These are phyloP conservation scores for Endomychus coccineus DNA, from an alignment of 2,888 invertebrate species.

Conservation along the genomic window DNA sequence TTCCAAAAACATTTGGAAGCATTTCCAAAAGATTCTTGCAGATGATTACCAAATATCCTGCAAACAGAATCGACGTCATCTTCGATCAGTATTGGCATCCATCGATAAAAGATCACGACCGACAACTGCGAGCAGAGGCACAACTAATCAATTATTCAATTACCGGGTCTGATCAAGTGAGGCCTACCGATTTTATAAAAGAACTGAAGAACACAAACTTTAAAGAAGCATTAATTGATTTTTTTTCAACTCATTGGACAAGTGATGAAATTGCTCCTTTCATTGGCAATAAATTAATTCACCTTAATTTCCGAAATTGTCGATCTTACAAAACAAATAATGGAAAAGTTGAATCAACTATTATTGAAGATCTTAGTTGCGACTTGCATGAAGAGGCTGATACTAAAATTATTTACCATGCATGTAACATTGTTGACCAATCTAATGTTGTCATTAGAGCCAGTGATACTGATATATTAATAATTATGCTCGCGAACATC, in stretches of 20 bases:
- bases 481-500: slow-evolving; percentile 10
- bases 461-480: slow-evolving; percentile 6
- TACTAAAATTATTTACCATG: slow-evolving; percentile 12
- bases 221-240: slow-evolving; percentile 24
- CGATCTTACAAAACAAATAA: slow-evolving; percentile 25
- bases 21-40: slow-evolving; percentile 23
- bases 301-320: slow-evolving; percentile 11
- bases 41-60: slow-evolving; percentile 8
- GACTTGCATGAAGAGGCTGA: slow-evolving; percentile 12
- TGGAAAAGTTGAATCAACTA: slow-evolving; percentile 4
- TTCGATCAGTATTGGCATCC: slow-evolving; percentile 17
- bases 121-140: slow-evolving; percentile 13
- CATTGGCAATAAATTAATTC: slow-evolving; percentile 19
- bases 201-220: slow-evolving; percentile 23
- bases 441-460: slow-evolving; percentile 11
- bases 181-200: slow-evolving; percentile 21
- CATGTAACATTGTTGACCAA: slow-evolving; percentile 8
- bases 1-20: slow-evolving; percentile 21
- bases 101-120: slow-evolving; percentile 24
- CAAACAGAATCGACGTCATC: slow-evolving; percentile 10
- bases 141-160: no score
- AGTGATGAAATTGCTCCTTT: slow-evolving; percentile 21
- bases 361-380: slow-evolving; percentile 9
- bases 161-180: slow-evolving; percentile 15
- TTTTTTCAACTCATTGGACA: slow-evolving; percentile 23